Conservation (phyloP, 2,113 vertebrate genomes). For the Scytalopus superciliaris region DNA sequence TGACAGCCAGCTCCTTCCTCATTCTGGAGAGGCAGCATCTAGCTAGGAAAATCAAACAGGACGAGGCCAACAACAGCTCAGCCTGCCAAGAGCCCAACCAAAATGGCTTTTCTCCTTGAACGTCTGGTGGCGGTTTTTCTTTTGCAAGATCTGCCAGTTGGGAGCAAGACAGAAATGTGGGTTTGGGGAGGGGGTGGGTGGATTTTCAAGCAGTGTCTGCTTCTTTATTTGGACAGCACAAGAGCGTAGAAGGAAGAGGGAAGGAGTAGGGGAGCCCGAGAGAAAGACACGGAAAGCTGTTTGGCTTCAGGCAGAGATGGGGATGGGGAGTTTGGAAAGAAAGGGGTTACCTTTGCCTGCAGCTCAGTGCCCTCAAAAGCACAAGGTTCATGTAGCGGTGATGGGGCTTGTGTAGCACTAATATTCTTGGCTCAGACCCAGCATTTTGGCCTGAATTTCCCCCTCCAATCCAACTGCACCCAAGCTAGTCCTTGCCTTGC, state of each 20-base stretch:
- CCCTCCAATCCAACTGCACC: background rate
- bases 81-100: background rate
- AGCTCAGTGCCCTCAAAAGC: background rate
- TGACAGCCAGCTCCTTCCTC: conserved; percentile 13
- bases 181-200: background rate
- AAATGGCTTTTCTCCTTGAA: background rate
- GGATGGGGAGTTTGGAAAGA: background rate
- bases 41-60: background rate
- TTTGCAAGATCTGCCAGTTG: background rate
- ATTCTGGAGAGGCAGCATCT: background rate
- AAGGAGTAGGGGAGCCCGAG: rapidly evolving
- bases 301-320: background rate
- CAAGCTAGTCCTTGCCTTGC: rapidly evolving
- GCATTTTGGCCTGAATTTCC: background rate
- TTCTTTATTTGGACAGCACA: background rate
- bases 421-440: background rate
- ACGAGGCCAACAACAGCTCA: background rate
- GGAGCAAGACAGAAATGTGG: background rate
- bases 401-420: rapidly evolving
- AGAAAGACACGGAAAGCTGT: background rate
- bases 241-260: background rate
- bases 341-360: background rate
- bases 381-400: rapidly evolving
- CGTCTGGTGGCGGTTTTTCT: background rate
- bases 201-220: background rate